A percentile compares a stretch with the other conserved stretches of the same genome.
phyloP scores from a whole-genome alignment of 1,140 invertebrate species.

The Anastrepha obliqua region DNA sequence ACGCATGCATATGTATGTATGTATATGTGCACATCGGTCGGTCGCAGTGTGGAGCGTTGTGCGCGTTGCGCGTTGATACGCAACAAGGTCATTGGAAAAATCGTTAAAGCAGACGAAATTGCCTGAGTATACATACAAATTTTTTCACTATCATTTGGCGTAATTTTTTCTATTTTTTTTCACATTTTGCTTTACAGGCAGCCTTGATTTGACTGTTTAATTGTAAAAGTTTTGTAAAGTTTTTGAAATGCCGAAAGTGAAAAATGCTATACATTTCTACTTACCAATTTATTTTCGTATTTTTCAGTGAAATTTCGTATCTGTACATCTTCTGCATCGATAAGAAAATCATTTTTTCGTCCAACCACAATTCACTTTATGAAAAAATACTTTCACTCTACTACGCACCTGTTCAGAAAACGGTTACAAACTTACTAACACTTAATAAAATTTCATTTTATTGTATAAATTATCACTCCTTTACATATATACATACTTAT shows the following conservation, averaged over 20 bases:
- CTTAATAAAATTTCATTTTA: no score
- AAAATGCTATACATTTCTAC: not conserved
- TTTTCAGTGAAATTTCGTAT: not conserved
- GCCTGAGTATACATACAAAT: constrained; percentile 64
- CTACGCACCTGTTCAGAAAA: no score
- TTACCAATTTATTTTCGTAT: not conserved
- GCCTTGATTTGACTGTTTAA: not conserved
- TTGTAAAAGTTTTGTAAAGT: not conserved
- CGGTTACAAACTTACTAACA: no score
- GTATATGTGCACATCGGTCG: not conserved
- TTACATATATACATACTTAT: no score
- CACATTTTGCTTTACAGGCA: not conserved
- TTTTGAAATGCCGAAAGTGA: not conserved
- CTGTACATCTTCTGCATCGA: not conserved
- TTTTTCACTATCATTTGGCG: constrained; percentile 50
- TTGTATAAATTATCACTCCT: no score
- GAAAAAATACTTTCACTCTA: constrained; percentile 8
- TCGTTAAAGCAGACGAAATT: constrained; percentile 68
- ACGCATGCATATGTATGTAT: not conserved
- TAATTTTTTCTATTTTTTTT: constrained; percentile 42
- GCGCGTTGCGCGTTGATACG: constrained; percentile 62
- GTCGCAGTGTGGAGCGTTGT: not conserved
- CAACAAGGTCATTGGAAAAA: constrained; percentile 75
- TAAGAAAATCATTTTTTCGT: not conserved
- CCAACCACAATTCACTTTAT: not conserved